A percentile compares a stretch with the other conserved stretches of the same genome.
Conservation (phyloP, 2,888 invertebrate species). For the Lochmaea capreae region DNA sequence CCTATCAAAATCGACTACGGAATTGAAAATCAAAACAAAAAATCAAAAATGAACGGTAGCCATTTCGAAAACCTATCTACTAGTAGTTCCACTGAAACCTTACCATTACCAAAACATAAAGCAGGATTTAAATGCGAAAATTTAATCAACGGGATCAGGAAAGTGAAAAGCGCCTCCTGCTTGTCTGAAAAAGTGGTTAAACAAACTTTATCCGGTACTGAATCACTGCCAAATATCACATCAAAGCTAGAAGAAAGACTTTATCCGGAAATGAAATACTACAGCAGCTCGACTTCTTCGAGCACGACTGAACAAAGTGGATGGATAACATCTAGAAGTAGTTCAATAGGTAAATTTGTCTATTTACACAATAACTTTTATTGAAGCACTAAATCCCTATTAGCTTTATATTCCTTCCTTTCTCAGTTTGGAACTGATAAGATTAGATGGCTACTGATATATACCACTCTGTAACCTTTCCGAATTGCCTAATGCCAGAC, state of each 20-base stretch:
- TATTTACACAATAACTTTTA: conserved; percentile 65
- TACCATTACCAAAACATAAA: conserved; percentile 45
- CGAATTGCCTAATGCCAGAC: too few species aligned
- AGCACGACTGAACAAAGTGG: conserved; percentile 86
- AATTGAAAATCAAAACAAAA: conserved; percentile 44
- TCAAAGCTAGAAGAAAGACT: conserved; percentile 61
- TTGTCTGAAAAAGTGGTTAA: conserved; percentile 70
- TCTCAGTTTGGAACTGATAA: too few species aligned
- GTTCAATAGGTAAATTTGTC: conserved; percentile 65
- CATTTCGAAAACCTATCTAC: conserved; percentile 53
- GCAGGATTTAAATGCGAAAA: conserved; percentile 50
- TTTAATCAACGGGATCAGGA: conserved; percentile 62
- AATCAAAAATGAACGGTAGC: conserved; percentile 45
- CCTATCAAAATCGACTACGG: conserved; percentile 36
- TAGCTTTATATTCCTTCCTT: too few species aligned
- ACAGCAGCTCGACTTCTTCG: conserved; percentile 69
- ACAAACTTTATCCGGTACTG: conserved; percentile 65
- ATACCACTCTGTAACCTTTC: too few species aligned
- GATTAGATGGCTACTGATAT: too few species aligned
- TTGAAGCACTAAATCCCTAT: conserved; percentile 65
- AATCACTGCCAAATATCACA: conserved; percentile 79
- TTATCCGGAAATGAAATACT: conserved; percentile 52
- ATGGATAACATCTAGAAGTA: conserved; percentile 85
- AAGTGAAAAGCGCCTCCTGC: conserved; percentile 71
- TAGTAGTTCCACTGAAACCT: conserved; percentile 57